phyloP scores from a whole-genome alignment of 1,140 invertebrate species.

The Camponotus pennsylvanicus region DNA sequence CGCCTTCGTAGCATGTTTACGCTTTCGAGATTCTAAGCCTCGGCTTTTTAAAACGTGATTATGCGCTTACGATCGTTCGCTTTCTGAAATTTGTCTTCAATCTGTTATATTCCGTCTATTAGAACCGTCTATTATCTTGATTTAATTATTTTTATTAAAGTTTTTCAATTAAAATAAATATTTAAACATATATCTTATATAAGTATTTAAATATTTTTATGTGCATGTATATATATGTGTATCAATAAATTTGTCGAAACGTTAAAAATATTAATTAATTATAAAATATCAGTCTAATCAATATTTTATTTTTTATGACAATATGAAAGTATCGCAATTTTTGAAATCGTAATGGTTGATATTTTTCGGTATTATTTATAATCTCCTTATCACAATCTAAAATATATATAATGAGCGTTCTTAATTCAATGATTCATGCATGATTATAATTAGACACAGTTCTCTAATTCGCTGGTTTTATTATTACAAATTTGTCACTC shows the following conservation, averaged over 20 bases:
- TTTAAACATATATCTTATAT: too few relatives aligned
- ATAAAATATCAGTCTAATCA: too few relatives aligned
- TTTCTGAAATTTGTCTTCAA: not conserved
- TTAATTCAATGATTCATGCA: constrained; percentile 28
- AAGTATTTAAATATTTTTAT: too few relatives aligned
- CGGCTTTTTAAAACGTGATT: constrained; percentile 20
- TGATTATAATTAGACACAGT: constrained; percentile 6
- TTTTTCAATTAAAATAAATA: too few relatives aligned
- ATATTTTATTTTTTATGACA: not conserved
- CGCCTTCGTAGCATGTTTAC: constrained; percentile 32
- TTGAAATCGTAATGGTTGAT: not conserved
- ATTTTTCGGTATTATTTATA: not conserved
- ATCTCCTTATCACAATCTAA: not conserved
- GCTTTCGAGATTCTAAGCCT: constrained; percentile 27
- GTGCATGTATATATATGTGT: too few relatives aligned
- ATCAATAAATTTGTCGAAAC: too few relatives aligned
- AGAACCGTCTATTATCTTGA: too few relatives aligned
- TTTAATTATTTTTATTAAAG: not conserved
- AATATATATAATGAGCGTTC: not conserved
- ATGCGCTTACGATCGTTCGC: not conserved
- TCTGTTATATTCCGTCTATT: not conserved
- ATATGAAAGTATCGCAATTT: not conserved
- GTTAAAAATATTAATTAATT: too few relatives aligned
- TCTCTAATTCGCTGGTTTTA: not conserved
- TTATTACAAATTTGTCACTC: not conserved